phyloP scores from a whole-genome alignment of 2,888 invertebrate genomes.

The Bugula neritina region DNA sequence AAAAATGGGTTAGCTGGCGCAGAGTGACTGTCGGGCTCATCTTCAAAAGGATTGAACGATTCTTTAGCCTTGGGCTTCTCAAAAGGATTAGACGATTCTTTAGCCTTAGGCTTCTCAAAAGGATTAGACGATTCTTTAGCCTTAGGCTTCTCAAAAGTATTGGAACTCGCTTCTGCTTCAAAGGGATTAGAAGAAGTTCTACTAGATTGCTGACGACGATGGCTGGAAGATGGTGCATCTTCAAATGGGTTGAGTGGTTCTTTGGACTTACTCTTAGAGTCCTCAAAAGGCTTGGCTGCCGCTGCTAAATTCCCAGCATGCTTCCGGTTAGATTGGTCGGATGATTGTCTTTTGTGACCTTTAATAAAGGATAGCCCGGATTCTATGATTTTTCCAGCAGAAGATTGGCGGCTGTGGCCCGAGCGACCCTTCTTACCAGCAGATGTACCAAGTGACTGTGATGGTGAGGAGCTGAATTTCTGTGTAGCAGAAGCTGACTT shows the following conservation, averaged over 20 bases:
- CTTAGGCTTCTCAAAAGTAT: constrained; percentile 3
- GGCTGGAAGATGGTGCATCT: not conserved
- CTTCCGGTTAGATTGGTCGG: not conserved
- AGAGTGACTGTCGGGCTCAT: not conserved
- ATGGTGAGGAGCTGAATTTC: not conserved
- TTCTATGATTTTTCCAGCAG: constrained; percentile 13
- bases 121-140: constrained; percentile 1
- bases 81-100: constrained; percentile 9
- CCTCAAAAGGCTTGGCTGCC: not conserved
- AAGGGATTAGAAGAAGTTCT: constrained; percentile 1
- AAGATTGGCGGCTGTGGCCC: not conserved
- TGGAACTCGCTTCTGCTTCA: not conserved
- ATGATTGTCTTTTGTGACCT: constrained; percentile 11
- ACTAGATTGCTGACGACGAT: not conserved
- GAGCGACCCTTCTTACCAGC: not conserved
- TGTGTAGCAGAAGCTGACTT: not conserved
- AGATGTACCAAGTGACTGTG: not conserved
- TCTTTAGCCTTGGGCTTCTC: not conserved
- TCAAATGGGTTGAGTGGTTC: not conserved
- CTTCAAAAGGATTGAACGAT: constrained; percentile 8
- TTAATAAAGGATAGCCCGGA: constrained; percentile 9
- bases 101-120: not conserved
- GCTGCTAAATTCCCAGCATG: not conserved
- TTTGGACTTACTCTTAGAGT: not conserved
- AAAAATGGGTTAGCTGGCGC: not conserved